Percentiles rank a stretch among this genome's conserved stretches.
Evolutionary conservation across 64 coral and sea anemone species (phyloP).

Genomic region (Dendronephthya gigantea): DNA sequence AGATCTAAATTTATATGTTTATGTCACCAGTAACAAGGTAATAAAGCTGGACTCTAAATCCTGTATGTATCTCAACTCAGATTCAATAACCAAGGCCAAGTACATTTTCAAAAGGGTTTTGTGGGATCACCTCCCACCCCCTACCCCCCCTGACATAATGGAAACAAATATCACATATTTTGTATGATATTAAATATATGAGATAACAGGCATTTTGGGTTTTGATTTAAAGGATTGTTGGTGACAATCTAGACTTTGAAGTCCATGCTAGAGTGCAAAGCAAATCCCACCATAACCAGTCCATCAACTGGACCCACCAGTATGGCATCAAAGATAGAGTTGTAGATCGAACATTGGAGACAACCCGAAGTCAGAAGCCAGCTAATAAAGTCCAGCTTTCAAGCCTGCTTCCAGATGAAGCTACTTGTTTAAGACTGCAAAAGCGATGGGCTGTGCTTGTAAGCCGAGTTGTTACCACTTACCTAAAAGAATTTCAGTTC

Average conservation of each 20-base stretch:
- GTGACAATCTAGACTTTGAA: conserved; percentile 5
- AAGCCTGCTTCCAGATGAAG: conserved; percentile 33
- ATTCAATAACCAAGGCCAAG: too few species aligned
- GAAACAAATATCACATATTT: too few species aligned
- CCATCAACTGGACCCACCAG: conserved; percentile 10
- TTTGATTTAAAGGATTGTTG: conserved; percentile 11
- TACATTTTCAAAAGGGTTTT: too few species aligned
- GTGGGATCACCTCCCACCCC: too few species aligned
- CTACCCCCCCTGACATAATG: too few species aligned
- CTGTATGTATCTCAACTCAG: too few species aligned
- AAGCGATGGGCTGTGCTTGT: conserved; percentile 34
- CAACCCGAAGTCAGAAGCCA: conserved; percentile 9
- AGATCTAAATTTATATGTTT: too few species aligned
- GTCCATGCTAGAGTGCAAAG: neutral
- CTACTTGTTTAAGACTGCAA: neutral
- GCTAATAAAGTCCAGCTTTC: conserved; percentile 21
- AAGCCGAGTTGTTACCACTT: conserved; percentile 24
- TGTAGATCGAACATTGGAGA: neutral
- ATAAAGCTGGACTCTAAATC: too few species aligned
- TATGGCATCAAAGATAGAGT: neutral
- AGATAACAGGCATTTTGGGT: neutral
- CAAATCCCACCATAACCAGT: neutral
- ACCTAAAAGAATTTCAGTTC: conserved; percentile 18
- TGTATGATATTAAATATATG: neutral
- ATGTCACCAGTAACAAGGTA: too few species aligned